Percentiles rank a stretch among this genome's conserved stretches.
phyloP scores from a whole-genome alignment of 2,888 invertebrate genomes.

The Pterostichus niger region DNA sequence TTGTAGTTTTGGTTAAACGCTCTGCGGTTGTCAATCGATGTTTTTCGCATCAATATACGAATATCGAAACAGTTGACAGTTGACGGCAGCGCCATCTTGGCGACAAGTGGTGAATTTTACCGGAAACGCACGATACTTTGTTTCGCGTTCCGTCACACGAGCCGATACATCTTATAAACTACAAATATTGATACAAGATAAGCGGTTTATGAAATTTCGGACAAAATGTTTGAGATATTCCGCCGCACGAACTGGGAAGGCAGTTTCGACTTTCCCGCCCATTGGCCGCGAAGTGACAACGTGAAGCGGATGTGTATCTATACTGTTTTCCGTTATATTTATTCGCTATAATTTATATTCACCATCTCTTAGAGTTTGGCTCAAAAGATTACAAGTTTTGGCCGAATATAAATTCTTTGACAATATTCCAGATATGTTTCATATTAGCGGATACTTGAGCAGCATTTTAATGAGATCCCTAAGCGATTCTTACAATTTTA shows the following conservation, averaged over 20 bases:
- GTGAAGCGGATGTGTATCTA: constrained; percentile 21
- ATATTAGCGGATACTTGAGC: constrained; percentile 43
- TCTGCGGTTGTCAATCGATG: constrained; percentile 48
- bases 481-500: constrained; percentile 43
- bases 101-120: constrained; percentile 1
- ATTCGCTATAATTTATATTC: constrained; percentile 75
- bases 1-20: constrained; percentile 71
- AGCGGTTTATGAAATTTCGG: constrained; percentile 77
- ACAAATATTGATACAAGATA: constrained; percentile 78
- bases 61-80: constrained; percentile 49
- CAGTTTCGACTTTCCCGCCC: constrained; percentile 71
- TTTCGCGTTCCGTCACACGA: constrained; percentile 63
- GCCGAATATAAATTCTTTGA: constrained; percentile 70
- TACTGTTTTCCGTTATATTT: constrained; percentile 73
- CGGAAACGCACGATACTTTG: constrained; percentile 62
- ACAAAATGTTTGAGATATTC: constrained; percentile 77
- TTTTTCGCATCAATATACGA: constrained; percentile 62
- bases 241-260: constrained; percentile 74
- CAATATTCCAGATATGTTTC: constrained; percentile 67
- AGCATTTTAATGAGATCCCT: constrained; percentile 43
- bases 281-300: constrained; percentile 63
- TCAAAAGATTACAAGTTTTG: constrained; percentile 71
- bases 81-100: constrained; percentile 57
- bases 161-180: constrained; percentile 76
- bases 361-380: constrained; percentile 71